Conservation (phyloP, 2,797 vertebrate species). For the Microtus agrestis region DNA sequence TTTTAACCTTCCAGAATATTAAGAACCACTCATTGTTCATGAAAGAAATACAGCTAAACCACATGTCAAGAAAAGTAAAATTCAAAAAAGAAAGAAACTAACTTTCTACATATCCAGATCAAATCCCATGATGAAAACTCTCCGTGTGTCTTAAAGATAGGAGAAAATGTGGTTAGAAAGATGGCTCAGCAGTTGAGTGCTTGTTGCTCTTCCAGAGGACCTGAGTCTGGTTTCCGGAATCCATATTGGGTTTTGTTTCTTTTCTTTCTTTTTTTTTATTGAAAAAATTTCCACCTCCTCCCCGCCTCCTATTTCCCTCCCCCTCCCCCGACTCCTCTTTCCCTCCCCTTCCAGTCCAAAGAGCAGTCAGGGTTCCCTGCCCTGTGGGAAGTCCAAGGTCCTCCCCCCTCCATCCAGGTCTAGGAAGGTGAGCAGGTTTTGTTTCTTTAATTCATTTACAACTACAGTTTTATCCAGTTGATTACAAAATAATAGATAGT, state of each 20-base stretch:
- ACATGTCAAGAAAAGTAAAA: slow-evolving; percentile 17
- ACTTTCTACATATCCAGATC: slow-evolving; percentile 68
- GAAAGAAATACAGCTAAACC: neutral
- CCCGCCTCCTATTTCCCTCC: too few species aligned
- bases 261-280: too few species aligned
- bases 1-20: neutral
- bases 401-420: too few species aligned
- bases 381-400: too few species aligned
- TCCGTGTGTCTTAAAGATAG: slow-evolving; percentile 71
- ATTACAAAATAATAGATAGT: slow-evolving; percentile 64
- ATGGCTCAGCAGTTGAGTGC: neutral
- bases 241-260: neutral
- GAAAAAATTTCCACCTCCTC: too few species aligned
- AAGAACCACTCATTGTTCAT: neutral
- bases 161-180: slow-evolving; percentile 64
- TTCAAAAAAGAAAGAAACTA: neutral
- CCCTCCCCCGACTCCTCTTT: too few species aligned
- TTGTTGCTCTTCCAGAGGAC: neutral
- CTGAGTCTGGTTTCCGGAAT: neutral
- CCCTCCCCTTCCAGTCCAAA: too few species aligned
- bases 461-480: slow-evolving; percentile 13
- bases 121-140: slow-evolving; percentile 74
- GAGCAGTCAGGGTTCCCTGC: too few species aligned
- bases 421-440: neutral
- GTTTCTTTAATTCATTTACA: slow-evolving; percentile 9